Percentiles rank a stretch among this genome's conserved stretches.
phyloP scores from a whole-genome alignment of 2,888 invertebrate species.

The Phasia obesa region DNA sequence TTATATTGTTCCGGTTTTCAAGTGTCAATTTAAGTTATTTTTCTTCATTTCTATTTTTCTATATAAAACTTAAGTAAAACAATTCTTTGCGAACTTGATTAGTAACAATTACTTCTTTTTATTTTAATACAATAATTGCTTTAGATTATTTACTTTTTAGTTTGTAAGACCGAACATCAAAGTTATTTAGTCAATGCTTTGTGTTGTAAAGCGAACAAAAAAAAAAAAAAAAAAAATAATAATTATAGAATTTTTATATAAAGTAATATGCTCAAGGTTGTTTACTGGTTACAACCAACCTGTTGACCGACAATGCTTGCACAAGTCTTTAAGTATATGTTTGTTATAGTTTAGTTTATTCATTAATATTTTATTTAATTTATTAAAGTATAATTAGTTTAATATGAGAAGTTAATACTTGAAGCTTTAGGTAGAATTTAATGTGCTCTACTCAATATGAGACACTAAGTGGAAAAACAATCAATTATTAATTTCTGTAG shows the following conservation, averaged over 20 bases:
- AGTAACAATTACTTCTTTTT: constrained; percentile 24
- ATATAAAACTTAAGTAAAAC: neutral
- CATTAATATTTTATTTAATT: neutral
- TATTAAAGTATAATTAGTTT: neutral
- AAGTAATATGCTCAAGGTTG: constrained; percentile 59
- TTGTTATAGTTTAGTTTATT: constrained; percentile 17
- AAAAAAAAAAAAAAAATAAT: no score
- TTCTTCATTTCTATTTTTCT: neutral
- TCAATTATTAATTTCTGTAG: no score
- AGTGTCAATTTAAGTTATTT: neutral
- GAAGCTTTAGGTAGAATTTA: no score
- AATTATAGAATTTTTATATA: constrained; percentile 28
- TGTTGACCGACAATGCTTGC: constrained; percentile 50
- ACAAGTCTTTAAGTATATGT: constrained; percentile 25
- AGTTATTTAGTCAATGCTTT: constrained; percentile 56
- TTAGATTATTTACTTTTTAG: neutral
- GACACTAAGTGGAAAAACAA: no score
- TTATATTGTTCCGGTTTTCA: neutral
- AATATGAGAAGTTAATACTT: neutral
- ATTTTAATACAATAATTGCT: constrained; percentile 15
- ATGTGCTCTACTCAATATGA: no score
- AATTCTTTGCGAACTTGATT: constrained; percentile 18
- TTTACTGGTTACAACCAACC: constrained; percentile 48
- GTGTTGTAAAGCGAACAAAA: constrained; percentile 23
- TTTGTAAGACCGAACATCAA: constrained; percentile 46